phyloP scores from a whole-genome alignment of 2,888 invertebrate genomes.

The Cerastis leucographa region DNA sequence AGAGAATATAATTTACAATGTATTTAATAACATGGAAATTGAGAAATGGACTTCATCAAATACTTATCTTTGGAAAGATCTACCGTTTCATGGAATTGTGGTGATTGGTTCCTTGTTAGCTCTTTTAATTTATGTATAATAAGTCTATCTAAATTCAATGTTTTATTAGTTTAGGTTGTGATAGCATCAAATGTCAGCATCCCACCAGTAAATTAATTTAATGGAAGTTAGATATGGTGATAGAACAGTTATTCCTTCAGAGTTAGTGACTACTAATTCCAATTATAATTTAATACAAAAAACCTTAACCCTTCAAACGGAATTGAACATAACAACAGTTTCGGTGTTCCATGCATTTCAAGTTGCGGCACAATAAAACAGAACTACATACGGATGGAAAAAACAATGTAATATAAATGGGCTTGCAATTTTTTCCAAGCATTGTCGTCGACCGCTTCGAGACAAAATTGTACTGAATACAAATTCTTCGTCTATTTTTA shows the following conservation, averaged over 20 bases:
- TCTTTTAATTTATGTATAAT: conserved; percentile 34
- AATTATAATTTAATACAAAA: neutral
- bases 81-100: neutral
- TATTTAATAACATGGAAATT: conserved; percentile 44
- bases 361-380: conserved; percentile 36
- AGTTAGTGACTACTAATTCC: neutral
- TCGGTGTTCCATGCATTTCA: conserved; percentile 11
- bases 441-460: conserved; percentile 63
- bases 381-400: conserved; percentile 53
- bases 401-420: conserved; percentile 50
- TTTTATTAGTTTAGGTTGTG: conserved; percentile 8
- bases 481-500: conserved; percentile 69
- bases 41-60: conserved; percentile 25
- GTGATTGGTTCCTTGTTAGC: conserved; percentile 19
- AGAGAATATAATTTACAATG: conserved; percentile 4
- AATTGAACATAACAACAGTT: neutral
- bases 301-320: neutral
- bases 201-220: conserved; percentile 1
- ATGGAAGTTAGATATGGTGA: neutral
- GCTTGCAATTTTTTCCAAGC: conserved; percentile 56
- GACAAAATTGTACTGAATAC: conserved; percentile 69
- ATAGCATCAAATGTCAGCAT: conserved; percentile 3
- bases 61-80: conserved; percentile 29
- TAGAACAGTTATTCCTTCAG: neutral
- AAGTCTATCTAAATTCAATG: conserved; percentile 23